Conservation (phyloP, 2,797 vertebrate species). For the Sebastolobus altivelis region DNA sequence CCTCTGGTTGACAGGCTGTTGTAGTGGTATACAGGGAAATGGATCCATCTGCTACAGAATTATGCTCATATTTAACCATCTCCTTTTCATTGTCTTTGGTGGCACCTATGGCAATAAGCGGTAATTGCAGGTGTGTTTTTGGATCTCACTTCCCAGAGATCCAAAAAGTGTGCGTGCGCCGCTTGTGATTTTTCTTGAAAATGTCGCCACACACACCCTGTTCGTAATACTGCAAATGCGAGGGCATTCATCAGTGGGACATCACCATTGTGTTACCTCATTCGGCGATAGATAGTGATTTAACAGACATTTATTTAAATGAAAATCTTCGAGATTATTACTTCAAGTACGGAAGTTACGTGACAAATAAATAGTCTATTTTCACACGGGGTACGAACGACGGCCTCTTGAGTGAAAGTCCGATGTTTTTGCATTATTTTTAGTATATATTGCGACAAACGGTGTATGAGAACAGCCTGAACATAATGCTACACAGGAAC, state of each 20-base stretch:
- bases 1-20: slow-evolving; percentile 10
- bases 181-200: not conserved
- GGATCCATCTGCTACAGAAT: not conserved
- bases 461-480: no score
- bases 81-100: not conserved
- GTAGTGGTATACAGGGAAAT: not conserved
- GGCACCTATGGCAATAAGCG: not conserved
- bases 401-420: no score
- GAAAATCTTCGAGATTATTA: not conserved
- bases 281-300: no score
- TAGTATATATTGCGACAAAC: no score
- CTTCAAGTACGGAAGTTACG: no score
- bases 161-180: not conserved
- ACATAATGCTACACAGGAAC: not conserved
- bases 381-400: fast-evolving
- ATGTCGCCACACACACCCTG: no score
- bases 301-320: not conserved
- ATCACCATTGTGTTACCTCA: no score
- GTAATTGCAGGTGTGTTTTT: not conserved
- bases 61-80: slow-evolving; percentile 15
- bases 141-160: not conserved
- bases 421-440: no score
- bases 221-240: no score
- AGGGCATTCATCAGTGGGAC: no score
- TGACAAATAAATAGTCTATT: not conserved